phyloP scores from a whole-genome alignment of 2,888 invertebrate species.

The Pachydiplax longipennis region DNA sequence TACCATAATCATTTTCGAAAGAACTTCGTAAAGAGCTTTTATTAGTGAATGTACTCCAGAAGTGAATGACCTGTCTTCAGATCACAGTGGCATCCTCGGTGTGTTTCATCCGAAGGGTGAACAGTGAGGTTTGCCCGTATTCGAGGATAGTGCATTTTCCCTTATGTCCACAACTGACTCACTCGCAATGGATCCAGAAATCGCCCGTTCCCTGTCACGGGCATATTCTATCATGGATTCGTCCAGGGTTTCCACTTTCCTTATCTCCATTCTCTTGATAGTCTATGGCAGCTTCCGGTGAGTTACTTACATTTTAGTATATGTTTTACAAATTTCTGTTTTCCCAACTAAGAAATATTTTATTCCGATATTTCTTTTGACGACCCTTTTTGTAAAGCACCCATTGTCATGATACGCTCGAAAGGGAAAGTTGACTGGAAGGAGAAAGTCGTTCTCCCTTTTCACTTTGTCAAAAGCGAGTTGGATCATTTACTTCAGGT shows the following conservation, averaged over 20 bases:
- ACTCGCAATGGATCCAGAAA: conserved; percentile 28
- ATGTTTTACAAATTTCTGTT: no score
- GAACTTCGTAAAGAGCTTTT: neutral
- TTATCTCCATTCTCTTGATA: conserved; percentile 95
- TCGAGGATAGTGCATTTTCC: neutral
- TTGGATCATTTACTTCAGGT: no score
- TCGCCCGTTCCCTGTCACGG: conserved; percentile 60
- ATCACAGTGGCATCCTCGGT: conserved; percentile 26
- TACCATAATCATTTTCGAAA: neutral
- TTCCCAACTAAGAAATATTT: no score
- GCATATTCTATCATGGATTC: conserved; percentile 97
- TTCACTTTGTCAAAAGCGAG: no score
- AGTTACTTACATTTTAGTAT: conserved; percentile 17
- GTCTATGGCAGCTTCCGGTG: conserved; percentile 93
- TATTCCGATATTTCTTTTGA: no score
- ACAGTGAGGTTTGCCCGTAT: neutral
- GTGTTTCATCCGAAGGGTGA: conserved; percentile 3
- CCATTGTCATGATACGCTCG: neutral
- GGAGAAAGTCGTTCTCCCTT: neutral
- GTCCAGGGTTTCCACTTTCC: conserved; percentile 93
- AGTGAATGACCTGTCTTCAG: conserved; percentile 39
- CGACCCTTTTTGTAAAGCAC: no score
- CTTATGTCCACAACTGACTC: conserved; percentile 16
- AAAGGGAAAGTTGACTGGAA: neutral
- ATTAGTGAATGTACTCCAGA: neutral